Conservation (phyloP, 2,113 vertebrate species). For the Larimichthys polyactis region DNA sequence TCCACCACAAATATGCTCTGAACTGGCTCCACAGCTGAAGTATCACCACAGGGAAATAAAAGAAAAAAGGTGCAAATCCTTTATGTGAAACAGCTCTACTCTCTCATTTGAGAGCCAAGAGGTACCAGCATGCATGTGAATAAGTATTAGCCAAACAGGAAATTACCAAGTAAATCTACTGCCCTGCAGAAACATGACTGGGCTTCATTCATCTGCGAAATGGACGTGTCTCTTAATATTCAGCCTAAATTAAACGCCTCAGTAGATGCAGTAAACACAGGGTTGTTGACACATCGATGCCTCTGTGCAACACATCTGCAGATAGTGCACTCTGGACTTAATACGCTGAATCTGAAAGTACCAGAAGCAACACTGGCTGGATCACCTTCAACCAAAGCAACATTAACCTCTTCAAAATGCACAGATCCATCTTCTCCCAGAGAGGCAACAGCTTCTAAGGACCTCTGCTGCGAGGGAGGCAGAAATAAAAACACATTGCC, state of each 20-base stretch:
- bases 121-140: constrained; percentile 27
- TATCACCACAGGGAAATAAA: background rate
- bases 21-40: background rate
- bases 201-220: constrained; percentile 42
- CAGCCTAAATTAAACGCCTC: constrained; percentile 36
- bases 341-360: background rate
- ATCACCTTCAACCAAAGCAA: constrained; percentile 11
- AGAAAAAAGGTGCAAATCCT: background rate
- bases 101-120: constrained; percentile 16
- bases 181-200: constrained; percentile 26
- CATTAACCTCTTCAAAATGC: constrained; percentile 30
- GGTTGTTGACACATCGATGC: constrained; percentile 20
- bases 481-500: constrained; percentile 48
- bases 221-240: constrained; percentile 9
- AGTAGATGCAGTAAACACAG: constrained; percentile 34
- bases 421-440: constrained; percentile 28
- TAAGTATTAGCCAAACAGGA: constrained; percentile 33
- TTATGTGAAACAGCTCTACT: constrained; percentile 3
- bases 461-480: constrained; percentile 17
- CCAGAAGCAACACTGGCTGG: background rate
- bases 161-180: constrained; percentile 21
- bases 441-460: constrained; percentile 3
- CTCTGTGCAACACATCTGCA: constrained; percentile 14
- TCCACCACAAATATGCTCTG: background rate
- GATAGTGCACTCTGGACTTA: constrained; percentile 7